Base-by-base conservation (phyloP, 2,888 invertebrate species). In the Julus scanicus region DNA sequence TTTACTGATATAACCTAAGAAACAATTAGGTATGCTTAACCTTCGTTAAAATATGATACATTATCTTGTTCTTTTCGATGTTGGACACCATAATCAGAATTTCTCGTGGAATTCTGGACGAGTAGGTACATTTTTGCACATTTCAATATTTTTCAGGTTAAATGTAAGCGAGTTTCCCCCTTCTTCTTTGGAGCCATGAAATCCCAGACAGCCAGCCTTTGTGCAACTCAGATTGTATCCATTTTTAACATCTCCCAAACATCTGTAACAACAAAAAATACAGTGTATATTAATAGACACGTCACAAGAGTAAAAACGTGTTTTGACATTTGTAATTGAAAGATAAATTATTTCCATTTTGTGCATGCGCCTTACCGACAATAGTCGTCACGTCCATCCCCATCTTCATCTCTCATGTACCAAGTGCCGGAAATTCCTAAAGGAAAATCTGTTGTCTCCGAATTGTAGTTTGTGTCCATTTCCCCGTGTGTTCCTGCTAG, bases 321-420 rank as follows among this genome's bases (percentile, higher is more conserved):
- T 3, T 53, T 53, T 63, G 63, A 63, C 63, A n/a, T n/a, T 2
- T n/a, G 4, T 6, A 6, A 63, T n/a, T 20, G n/a, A 6, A 53
- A 53, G 53, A 53, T 63, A n/a, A n/a, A 63, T 63, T 63, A 63
- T 63, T 63, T 63, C 8, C n/a, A n/a, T 20, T 63, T 63, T n/a
- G n/a, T 15, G 4, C 11, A 53, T 63, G n/a, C 6, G 6, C 3
- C 29, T 20, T 48, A 86, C 86, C 86, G 40, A 48, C 86, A 86
- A 29, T 86, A 86, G 49, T 86, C 86, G 13, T 86, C 86, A 37
- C 86, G 48, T 37, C 86, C 86, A 86, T 86, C 86, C 3, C 53
- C 53, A 86, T 86, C 86, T 86, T 86, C 86, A 49, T 86, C 86
- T 48, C 49, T 86, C 86, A 86, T 86, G 48, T 86, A 86, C 86